Percentiles rank a stretch among this genome's conserved stretches.
Evolutionary conservation across 2,888 invertebrate species (phyloP).

Genomic region (Blastobasis lacticolella): DNA sequence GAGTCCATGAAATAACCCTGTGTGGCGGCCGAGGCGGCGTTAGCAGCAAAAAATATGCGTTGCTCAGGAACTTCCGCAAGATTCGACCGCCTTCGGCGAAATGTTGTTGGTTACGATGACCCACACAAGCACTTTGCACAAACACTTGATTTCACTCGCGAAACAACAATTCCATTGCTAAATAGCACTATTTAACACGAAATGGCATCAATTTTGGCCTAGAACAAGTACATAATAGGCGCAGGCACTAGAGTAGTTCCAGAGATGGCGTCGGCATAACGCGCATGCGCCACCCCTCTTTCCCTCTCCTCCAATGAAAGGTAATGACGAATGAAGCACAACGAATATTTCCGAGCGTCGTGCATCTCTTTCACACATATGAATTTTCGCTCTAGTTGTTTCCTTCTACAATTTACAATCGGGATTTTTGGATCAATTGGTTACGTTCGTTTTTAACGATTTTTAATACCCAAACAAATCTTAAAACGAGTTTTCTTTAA

Average conservation of each 20-base stretch:
- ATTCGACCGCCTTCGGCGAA: conserved; percentile 45
- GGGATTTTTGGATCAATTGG: no score
- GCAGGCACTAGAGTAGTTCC: conserved; percentile 43
- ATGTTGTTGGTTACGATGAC: conserved; percentile 33
- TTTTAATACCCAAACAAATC: no score
- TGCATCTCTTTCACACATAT: conserved; percentile 18
- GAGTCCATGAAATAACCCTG: conserved; percentile 50
- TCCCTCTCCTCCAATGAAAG: conserved; percentile 53
- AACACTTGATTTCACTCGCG: conserved; percentile 44
- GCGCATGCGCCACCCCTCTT: conserved; percentile 73
- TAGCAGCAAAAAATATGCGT: conserved; percentile 71
- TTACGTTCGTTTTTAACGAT: no score
- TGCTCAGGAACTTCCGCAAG: conserved; percentile 69
- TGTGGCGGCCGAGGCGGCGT: conserved; percentile 42
- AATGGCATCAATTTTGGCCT: conserved; percentile 48
- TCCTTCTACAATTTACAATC: conserved; percentile 14
- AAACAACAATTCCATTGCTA: conserved; percentile 52
- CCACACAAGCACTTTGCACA: conserved; percentile 32
- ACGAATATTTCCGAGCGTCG: conserved; percentile 37
- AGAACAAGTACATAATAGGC: conserved; percentile 55
- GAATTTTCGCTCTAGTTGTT: conserved; percentile 17
- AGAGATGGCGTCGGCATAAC: conserved; percentile 75
- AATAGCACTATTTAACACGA: conserved; percentile 44
- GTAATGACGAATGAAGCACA: conserved; percentile 40
- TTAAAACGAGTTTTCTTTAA: no score